Conservation (phyloP, 2,113 vertebrate genomes). For the Otolemur garnettii region DNA sequence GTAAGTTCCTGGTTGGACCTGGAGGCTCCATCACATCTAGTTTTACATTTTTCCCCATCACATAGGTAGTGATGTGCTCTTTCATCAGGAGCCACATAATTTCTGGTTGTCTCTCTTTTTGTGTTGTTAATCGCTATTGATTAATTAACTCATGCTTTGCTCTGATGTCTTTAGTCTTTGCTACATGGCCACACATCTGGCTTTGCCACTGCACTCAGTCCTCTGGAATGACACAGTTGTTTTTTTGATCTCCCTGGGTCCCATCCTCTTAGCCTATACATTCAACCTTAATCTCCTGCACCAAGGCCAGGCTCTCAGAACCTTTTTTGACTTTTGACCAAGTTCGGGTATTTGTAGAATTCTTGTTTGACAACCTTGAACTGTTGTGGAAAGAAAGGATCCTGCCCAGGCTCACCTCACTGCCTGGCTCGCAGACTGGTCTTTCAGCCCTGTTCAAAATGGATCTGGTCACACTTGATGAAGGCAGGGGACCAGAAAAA, state of each 20-base stretch:
- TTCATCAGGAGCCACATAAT: not conserved
- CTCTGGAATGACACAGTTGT: not conserved
- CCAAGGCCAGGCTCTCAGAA: not conserved
- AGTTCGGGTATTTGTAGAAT: not conserved
- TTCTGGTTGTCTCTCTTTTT: not conserved
- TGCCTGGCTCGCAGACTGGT: not conserved
- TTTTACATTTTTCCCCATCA: not conserved
- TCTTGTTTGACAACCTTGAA: not conserved
- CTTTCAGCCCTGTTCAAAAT: not conserved
- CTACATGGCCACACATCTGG: no score
- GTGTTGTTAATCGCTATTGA: not conserved
- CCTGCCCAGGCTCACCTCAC: not conserved
- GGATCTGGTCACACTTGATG: not conserved
- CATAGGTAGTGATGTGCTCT: not conserved
- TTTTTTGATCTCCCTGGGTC: not conserved
- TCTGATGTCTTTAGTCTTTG: not conserved
- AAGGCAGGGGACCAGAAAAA: not conserved
- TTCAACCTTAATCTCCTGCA: not conserved
- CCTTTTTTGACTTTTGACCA: not conserved
- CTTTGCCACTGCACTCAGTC: not conserved
- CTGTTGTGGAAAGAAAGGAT: not conserved
- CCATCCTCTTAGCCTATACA: not conserved
- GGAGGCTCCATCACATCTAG: not conserved
- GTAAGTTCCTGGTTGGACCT: not conserved
- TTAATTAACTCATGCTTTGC: not conserved